Base-by-base conservation (phyloP, 2,797 vertebrate genomes). In the Chaetodon trifasciatus region DNA sequence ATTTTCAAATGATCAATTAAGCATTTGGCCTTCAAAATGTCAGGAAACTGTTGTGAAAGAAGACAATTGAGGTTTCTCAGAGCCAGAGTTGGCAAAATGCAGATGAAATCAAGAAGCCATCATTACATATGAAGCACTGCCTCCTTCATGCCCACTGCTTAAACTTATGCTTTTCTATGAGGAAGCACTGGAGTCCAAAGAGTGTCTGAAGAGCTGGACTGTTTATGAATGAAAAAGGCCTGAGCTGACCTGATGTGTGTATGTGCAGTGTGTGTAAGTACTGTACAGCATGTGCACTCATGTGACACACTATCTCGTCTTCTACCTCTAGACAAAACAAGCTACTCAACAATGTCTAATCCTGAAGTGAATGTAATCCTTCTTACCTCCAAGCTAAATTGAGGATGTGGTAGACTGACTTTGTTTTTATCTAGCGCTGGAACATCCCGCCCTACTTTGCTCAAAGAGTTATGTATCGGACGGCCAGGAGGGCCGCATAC, bases 401-500 rank as follows among this genome's bases (percentile, higher is more conserved):
- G 93, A 92, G 93, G 91, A 92, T 95, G 92, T 85, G 50, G 82
- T 81, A 85, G 86, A 90, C 93, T 92, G 89, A 93, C 90, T 92
- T 83, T 92, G 93, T 94, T 96, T 95, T 94, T 93, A 96, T 94
- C 95, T 93, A 86, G 91, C 76, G 82, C 88, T 93, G 94, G 95
- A 96, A 96, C 95, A 97, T 95, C 95, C 94, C 91, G 95, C 85
- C 94, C 96, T 96, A 95, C 88, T 96, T 97, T 94, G 90, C 92
- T 92, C 91, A 67, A 79, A 90, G 83, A 91, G 90, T 91, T 94
- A 89, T 91, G 91, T 92, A 92, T 92, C 88, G 87, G 79, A 82
- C 72, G 35, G 50, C 58, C 76, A 78, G 71, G 40, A 81, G 82
- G 37, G 6, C 72, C 69, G 64, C 17, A 5, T 21, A 7, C 58